Evolutionary conservation across 1,140 invertebrate genomes (phyloP).

Genomic region (Bilobella aurantiaca): DNA sequence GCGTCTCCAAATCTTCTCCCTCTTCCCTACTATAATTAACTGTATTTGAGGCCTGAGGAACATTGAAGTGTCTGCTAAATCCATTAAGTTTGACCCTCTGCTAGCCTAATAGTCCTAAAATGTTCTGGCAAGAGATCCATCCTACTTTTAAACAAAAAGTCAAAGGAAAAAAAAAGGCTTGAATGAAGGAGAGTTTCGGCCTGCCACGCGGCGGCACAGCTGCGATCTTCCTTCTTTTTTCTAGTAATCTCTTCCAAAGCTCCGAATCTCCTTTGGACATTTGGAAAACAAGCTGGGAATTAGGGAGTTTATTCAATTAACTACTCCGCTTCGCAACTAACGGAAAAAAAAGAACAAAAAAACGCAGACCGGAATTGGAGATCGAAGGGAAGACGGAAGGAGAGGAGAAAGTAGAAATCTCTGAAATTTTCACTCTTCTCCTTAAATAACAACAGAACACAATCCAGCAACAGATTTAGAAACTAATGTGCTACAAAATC

Average conservation of each 20-base stretch:
- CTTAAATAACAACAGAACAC: no score
- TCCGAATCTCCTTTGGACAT: constrained; percentile 32
- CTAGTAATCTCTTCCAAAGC: neutral
- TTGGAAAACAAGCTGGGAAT: constrained; percentile 36
- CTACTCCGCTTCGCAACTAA: no score
- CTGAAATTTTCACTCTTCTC: neutral
- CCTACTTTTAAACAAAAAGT: neutral
- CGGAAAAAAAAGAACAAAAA: neutral
- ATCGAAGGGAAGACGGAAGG: constrained; percentile 17
- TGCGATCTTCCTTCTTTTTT: neutral
- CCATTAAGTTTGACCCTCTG: neutral
- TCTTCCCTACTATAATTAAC: neutral
- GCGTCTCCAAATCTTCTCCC: neutral
- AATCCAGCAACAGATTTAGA: no score
- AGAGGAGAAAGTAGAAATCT: neutral
- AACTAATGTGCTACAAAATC: no score
- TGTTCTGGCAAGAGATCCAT: neutral
- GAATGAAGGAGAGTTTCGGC: neutral
- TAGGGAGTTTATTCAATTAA: constrained; percentile 37
- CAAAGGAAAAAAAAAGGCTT: neutral
- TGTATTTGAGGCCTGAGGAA: neutral
- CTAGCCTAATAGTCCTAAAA: neutral
- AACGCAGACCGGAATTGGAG: neutral
- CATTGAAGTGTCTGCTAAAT: neutral
- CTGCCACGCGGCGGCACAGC: neutral